A percentile compares a stretch with the other conserved stretches of the same genome.
Conservation (phyloP, 1,140 invertebrate species). For the Steinernema feltiae region DNA sequence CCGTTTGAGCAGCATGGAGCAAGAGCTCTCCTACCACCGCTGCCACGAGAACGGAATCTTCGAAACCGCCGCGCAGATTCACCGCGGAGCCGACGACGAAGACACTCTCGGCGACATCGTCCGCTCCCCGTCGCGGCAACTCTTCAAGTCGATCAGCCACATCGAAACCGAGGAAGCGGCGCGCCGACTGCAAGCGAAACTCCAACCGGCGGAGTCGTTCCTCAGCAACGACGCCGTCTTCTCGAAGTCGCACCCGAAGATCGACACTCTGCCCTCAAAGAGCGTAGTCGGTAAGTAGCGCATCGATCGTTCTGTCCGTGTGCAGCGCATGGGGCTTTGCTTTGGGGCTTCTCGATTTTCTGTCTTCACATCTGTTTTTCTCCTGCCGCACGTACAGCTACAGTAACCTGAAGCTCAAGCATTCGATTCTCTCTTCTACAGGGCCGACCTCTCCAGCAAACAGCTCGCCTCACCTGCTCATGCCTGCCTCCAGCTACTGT, state of each 20-base stretch:
- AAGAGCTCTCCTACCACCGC: neutral
- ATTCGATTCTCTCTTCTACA: conserved; percentile 3
- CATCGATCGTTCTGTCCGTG: neutral
- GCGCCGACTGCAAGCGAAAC: neutral
- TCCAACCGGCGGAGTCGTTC: neutral
- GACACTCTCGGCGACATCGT: neutral
- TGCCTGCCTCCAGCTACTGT: neutral
- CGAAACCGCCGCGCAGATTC: neutral
- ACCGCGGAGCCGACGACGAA: neutral
- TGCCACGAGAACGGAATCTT: neutral
- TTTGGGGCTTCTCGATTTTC: neutral
- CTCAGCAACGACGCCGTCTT: neutral
- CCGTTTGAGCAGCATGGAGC: neutral
- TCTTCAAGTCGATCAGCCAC: too few relatives aligned
- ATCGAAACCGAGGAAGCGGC: neutral
- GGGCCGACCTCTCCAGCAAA: neutral
- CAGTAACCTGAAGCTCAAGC: neutral
- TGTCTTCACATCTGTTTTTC: neutral
- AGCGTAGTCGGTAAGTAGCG: neutral
- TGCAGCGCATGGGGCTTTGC: neutral
- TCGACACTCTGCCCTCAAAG: neutral
- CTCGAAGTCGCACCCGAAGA: neutral
- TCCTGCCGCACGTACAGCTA: neutral
- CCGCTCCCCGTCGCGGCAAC: neutral
- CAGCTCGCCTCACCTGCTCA: neutral